phyloP scores from a whole-genome alignment of 2,888 invertebrate species.

The Mechanitis mazaeus region DNA sequence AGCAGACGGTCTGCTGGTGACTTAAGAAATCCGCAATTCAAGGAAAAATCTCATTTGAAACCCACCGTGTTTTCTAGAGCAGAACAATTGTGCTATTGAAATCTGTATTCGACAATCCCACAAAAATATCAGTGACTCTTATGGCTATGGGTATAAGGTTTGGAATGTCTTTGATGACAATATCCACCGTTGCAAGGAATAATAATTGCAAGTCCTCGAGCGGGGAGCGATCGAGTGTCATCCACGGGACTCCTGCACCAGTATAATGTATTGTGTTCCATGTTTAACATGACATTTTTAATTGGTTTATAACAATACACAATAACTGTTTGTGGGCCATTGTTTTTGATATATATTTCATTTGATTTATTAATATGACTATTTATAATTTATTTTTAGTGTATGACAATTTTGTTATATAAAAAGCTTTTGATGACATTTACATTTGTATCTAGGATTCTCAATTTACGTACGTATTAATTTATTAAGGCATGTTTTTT shows the following conservation, averaged over 20 bases:
- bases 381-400: not conserved
- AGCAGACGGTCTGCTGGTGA: slow-evolving; percentile 5
- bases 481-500: no score
- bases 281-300: slow-evolving; percentile 4
- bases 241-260: slow-evolving; percentile 8
- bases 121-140: not conserved
- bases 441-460: no score
- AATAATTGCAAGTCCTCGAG: slow-evolving; percentile 6
- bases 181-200: not conserved
- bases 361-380: not conserved
- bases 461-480: no score
- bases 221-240: slow-evolving; percentile 17
- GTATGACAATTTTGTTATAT: not conserved
- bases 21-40: slow-evolving; percentile 14
- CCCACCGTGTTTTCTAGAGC: slow-evolving; percentile 23
- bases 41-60: slow-evolving; percentile 25
- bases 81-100: slow-evolving; percentile 26
- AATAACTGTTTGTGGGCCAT: slow-evolving; percentile 1
- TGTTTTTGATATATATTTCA: not conserved
- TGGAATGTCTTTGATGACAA: not conserved
- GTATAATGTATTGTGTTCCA: slow-evolving; percentile 1
- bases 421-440: no score
- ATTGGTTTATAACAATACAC: slow-evolving; percentile 7
- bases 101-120: slow-evolving; percentile 22
- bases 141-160: not conserved